phyloP scores from a whole-genome alignment of 2,113 vertebrate genomes.

The Odocoileus hemionus region DNA sequence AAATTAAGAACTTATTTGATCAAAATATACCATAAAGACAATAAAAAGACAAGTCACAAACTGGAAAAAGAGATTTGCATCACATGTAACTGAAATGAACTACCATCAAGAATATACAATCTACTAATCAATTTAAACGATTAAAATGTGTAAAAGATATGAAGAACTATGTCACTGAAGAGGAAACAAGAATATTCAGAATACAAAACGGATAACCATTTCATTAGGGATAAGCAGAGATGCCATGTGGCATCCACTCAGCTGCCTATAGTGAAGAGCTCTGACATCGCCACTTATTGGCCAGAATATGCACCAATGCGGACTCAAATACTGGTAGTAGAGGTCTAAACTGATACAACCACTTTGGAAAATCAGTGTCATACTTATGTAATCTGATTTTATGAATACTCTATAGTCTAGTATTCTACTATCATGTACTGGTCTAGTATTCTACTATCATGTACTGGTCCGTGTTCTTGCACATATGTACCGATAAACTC shows the following conservation, averaged over 20 bases:
- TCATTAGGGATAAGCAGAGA: not conserved
- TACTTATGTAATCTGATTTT: not conserved
- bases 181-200: not conserved
- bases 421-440: not conserved
- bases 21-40: not conserved
- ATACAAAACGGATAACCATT: not conserved
- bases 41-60: not conserved
- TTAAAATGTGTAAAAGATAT: not conserved
- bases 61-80: not conserved
- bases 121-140: not conserved
- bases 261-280: not conserved
- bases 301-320: not conserved
- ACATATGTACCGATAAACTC: not conserved
- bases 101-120: not conserved
- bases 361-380: not conserved
- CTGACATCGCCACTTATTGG: not conserved
- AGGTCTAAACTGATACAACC: not conserved
- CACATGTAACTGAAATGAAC: not conserved
- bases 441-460: not conserved
- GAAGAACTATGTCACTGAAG: not conserved
- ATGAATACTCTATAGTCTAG: not conserved
- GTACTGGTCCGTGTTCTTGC: not conserved
- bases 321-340: not conserved
- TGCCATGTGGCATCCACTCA: not conserved
- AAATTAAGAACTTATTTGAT: slow-evolving; percentile 7